These are phyloP conservation scores for Ptilodon capucinus DNA, from an alignment of 2,888 invertebrate genomes.

Conservation along the genomic window DNA sequence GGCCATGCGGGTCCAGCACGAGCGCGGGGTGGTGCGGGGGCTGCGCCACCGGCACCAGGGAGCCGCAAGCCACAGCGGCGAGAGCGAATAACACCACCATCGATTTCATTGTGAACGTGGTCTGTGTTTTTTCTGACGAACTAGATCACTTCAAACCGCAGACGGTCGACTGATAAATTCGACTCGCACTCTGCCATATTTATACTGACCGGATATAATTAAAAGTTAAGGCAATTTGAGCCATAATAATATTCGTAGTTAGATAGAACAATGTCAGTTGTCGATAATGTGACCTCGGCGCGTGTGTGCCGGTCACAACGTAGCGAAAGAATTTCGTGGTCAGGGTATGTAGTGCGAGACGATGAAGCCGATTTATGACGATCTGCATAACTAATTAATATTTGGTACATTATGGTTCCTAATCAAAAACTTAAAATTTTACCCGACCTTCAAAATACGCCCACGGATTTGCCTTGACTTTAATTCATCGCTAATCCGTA, in stretches of 20 bases:
- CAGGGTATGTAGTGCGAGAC: conserved; percentile 68
- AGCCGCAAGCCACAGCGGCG: conserved; percentile 82
- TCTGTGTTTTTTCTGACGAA: conserved; percentile 56
- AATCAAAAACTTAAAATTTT: conserved; percentile 9
- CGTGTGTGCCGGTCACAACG: conserved; percentile 59
- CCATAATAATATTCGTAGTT: conserved; percentile 39
- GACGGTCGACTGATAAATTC: conserved; percentile 40
- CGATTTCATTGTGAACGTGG: conserved; percentile 61
- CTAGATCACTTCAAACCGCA: conserved; percentile 68
- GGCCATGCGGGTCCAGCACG: conserved; percentile 74
- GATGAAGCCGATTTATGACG: conserved; percentile 26
- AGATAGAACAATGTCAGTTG: conserved; percentile 75
- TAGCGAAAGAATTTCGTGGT: conserved; percentile 68
- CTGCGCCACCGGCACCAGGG: conserved; percentile 70
- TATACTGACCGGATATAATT: conserved; percentile 76
- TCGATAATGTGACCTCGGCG: conserved; percentile 73
- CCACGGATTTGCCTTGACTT: conserved; percentile 20
- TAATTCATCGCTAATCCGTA: conserved; percentile 18
- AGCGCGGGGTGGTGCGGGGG: conserved; percentile 72
- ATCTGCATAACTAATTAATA: conserved; percentile 5
- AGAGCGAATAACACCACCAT: conserved; percentile 85
- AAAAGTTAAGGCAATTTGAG: conserved; percentile 64
- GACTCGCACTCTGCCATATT: conserved; percentile 52
- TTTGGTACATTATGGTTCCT: conserved; percentile 1
- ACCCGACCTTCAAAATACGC: conserved; percentile 11